A percentile compares a stretch with the other conserved stretches of the same genome.
Evolutionary conservation across 2,113 vertebrate species (phyloP).

Genomic region (Rhabdomys dilectus): DNA sequence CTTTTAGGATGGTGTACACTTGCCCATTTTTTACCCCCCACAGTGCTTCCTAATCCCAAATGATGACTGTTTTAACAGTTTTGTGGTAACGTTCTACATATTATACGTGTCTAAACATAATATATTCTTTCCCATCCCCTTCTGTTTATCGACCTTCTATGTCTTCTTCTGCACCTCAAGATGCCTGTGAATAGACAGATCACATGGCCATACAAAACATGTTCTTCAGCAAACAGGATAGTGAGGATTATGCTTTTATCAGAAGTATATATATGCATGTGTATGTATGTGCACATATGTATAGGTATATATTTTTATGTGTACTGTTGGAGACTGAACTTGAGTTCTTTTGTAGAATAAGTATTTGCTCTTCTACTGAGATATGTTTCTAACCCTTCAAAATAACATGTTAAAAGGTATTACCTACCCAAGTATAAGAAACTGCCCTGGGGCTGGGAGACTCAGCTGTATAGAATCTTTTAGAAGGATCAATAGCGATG

Average conservation of each 20-base stretch:
- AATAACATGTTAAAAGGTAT: conserved; percentile 46
- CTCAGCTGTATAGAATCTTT: conserved; percentile 97
- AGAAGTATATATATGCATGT: background rate
- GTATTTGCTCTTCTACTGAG: background rate
- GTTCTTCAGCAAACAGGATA: conserved; percentile 14
- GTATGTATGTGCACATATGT: background rate
- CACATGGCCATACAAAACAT: conserved; percentile 31
- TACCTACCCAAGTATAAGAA: conserved; percentile 96
- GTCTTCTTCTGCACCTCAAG: background rate
- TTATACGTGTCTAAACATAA: background rate
- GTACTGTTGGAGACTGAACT: background rate
- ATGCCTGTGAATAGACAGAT: background rate
- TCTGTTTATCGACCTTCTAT: background rate
- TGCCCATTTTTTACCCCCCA: background rate
- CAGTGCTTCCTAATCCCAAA: background rate
- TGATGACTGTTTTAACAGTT: background rate
- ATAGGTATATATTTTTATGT: background rate
- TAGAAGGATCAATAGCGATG: conserved; percentile 93
- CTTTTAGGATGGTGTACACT: background rate
- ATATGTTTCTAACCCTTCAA: background rate
- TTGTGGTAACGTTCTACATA: background rate
- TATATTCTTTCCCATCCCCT: background rate
- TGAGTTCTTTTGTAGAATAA: background rate
- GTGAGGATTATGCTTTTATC: background rate
- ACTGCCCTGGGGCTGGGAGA: conserved; percentile 97